Conservation (phyloP, 2,113 vertebrate genomes). For the Halcyon senegalensis region DNA sequence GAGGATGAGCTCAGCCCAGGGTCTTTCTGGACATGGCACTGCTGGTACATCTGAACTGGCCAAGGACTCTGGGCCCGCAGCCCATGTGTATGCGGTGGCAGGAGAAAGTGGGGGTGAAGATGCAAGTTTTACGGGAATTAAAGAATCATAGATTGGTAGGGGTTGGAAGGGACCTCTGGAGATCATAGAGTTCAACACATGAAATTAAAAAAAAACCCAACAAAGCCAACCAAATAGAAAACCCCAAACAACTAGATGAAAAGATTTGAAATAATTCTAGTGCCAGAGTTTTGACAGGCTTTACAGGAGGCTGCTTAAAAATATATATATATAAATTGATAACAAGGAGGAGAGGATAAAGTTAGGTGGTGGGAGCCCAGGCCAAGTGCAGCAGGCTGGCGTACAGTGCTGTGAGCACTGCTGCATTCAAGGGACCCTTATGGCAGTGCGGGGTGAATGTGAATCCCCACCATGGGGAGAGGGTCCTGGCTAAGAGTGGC, state of each 20-base stretch:
- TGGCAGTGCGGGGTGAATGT: rapidly evolving
- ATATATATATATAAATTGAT: background rate
- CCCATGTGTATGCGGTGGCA: rapidly evolving
- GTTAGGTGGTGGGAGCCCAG: background rate
- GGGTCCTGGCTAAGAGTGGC: background rate
- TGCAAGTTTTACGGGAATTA: background rate
- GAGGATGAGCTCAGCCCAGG: background rate
- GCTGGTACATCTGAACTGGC: background rate
- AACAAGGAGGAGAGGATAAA: background rate
- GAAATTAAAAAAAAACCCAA: background rate
- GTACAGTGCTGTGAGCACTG: background rate
- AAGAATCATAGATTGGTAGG: background rate
- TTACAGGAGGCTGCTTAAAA: background rate
- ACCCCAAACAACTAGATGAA: background rate
- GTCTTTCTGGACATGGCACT: background rate
- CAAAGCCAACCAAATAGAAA: background rate
- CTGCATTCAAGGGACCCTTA: background rate
- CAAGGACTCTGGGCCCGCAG: background rate
- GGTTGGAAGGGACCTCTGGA: too few relatives aligned
- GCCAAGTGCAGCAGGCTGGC: background rate
- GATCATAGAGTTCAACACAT: too few relatives aligned
- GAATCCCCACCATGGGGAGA: rapidly evolving
- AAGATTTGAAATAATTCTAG: background rate
- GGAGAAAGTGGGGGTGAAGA: background rate
- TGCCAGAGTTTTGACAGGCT: background rate